Evolutionary conservation across 2,797 vertebrate genomes (phyloP), one percentile per base, ranked within the genome.

Genomic region (Pseudochaenichthys georgianus): DNA sequence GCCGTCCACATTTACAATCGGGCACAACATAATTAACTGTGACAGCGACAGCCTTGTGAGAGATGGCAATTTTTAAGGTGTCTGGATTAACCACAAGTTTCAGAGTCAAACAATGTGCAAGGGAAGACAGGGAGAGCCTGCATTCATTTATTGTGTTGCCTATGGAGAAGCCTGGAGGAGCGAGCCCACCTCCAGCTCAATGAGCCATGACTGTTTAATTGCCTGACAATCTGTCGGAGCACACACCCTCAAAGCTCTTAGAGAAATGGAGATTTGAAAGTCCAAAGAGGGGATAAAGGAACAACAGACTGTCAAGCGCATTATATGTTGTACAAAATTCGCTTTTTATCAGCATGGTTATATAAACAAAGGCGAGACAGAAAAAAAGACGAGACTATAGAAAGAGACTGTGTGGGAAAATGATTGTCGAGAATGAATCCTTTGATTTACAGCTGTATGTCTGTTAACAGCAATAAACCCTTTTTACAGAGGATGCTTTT

Each of bases 121-220:
- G 42, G 76, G 75, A 76, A 70, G 77, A 75, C 61, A 23, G 77
- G 43, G 64, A 84, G 87, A 50, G 85, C 70, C 59, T 62, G 77
- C 43, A 48, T 77, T 89, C 54, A 73, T 89, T 86, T 86, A 79
- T 85, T 76, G 61, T 75, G 73, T 86, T 90, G 90, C 83, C 74
- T 75, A 55, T 80, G 69, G 83, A 88, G 86, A 73, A 87, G 86
- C 82, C 82, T 78, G 77, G 84, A 89, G 88, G 85, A 89, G 81
- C 19, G 52, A 79, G 85, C 88, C 88, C 87, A 92, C 89, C 93
- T 93, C 90, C 85, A 85, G 89, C 89, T 92, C 90, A 91, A 91
- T 92, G 92, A 93, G 91, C 89, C 93, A 83, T 91, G 89, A 90
- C 90, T 90, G 88, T 93, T 91, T 94, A 94, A 95, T 95, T 93